Base-by-base conservation (phyloP, 2,888 invertebrate species). In the Heliconius charithonia region DNA sequence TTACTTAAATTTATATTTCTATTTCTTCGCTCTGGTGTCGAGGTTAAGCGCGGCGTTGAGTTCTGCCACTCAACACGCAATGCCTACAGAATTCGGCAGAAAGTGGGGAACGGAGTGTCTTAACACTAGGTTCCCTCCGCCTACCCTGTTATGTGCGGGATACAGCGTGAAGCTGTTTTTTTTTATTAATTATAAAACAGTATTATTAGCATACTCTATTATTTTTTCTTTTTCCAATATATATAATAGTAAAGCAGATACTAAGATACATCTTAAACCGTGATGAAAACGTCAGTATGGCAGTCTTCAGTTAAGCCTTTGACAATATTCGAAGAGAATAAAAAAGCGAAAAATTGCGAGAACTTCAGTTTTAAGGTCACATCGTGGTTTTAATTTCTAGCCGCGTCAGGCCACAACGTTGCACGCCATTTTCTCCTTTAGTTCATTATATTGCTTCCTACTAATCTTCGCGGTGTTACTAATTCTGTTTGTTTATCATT, bases 341-440 rank as follows among this genome's bases (percentile, higher is more conserved):
- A 79, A 75, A 70, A 29, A 75, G 71, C 71, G 71, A 75, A 76
- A 79, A 79, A 79, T 79, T 71, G 56, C 25, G 22, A 63, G 70
- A 56, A 76, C n/a, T 75, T 41, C 29, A 72, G 51, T 25, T 69
- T 71, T 65, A 71, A 66, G 76, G 72, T 45, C 79, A 59, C 27
- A 13, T 71, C 37, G 41, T 45, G 45, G 63, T 71, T 75, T 69
- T 32, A 65, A 70, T 69, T 69, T 41, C 59, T 65, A 71, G 59
- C 72, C 13, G 62, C 72, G 66, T 25, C 10, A 72, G 25, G 25
- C 45, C 45, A 45, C 27, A 71, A 63, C 37, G 65, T 45, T 10
- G 41, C 41, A 65, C n/a, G 51, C 65, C 29, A 77, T 51, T 65
- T 62, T 72, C 27, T 72, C 45, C 63, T 72, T 72, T 72, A 29